Evolutionary conservation across 2,797 vertebrate genomes (phyloP).

Genomic region (Siniperca undulata): DNA sequence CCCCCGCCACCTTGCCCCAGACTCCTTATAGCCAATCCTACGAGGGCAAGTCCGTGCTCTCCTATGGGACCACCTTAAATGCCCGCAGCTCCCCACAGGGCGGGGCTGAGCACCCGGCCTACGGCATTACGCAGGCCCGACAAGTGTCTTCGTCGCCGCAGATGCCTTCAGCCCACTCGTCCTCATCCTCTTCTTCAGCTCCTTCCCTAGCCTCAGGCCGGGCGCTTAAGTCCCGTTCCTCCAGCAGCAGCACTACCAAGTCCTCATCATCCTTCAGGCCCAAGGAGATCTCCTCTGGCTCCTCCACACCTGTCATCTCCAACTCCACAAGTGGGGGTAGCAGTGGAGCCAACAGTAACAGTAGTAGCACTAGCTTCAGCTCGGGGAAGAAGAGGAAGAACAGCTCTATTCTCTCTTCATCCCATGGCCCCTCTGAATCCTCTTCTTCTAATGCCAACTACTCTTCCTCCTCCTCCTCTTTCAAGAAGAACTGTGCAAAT

Average conservation of each 20-base stretch:
- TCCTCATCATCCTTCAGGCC: slow-evolving; percentile 87
- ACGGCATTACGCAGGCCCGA: slow-evolving; percentile 94
- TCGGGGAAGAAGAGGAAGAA: slow-evolving; percentile 98
- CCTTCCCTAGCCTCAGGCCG: slow-evolving; percentile 94
- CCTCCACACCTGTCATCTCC: slow-evolving; percentile 81
- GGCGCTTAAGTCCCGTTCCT: slow-evolving; percentile 95
- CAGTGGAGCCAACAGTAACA: slow-evolving; percentile 82
- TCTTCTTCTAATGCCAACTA: slow-evolving; percentile 86
- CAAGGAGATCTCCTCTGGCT: slow-evolving; percentile 81
- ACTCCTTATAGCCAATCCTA: slow-evolving; percentile 91
- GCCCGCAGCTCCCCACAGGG: slow-evolving; percentile 90
- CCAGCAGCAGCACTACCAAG: slow-evolving; percentile 89
- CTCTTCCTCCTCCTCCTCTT: slow-evolving; percentile 87
- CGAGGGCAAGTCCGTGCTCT: slow-evolving; percentile 89
- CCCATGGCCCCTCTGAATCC: slow-evolving; percentile 86
- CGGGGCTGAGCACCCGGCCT: slow-evolving; percentile 91
- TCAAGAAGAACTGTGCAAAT: slow-evolving; percentile 94
- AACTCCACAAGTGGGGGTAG: slow-evolving; percentile 84
- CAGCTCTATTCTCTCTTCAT: slow-evolving; percentile 89
- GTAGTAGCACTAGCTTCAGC: slow-evolving; percentile 87
- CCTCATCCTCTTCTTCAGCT: slow-evolving; percentile 88
- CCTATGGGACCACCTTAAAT: slow-evolving; percentile 95
- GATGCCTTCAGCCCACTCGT: slow-evolving; percentile 96
- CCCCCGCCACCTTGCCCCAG: slow-evolving; percentile 87
- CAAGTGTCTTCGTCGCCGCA: slow-evolving; percentile 98